Conservation (phyloP, 2,113 vertebrate species). For the Felis chaus region DNA sequence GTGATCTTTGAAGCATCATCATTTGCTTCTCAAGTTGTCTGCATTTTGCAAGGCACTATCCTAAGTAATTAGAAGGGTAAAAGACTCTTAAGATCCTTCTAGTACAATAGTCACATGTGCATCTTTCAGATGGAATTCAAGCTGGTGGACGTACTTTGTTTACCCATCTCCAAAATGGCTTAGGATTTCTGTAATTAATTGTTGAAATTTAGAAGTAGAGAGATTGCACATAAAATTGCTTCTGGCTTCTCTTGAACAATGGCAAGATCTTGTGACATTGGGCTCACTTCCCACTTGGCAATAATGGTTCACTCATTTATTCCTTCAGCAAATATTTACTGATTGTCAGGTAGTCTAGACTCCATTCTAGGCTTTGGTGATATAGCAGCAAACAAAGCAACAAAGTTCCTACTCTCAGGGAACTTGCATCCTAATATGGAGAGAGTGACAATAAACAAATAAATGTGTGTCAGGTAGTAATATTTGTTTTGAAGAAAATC, state of each 20-base stretch:
- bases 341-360: background rate
- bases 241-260: slow-evolving; percentile 40
- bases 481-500: background rate
- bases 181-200: background rate
- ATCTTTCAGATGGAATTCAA: background rate
- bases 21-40: background rate
- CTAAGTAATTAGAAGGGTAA: slow-evolving; percentile 23
- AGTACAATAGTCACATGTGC: background rate
- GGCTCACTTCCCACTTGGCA: background rate
- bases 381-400: background rate
- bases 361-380: background rate
- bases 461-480: background rate
- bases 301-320: slow-evolving; percentile 10
- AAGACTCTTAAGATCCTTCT: background rate
- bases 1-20: background rate
- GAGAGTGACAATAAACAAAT: background rate
- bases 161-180: background rate
- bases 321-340: background rate
- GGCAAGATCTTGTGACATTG: background rate
- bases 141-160: background rate
- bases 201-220: slow-evolving; percentile 18
- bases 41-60: background rate
- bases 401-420: background rate
- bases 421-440: background rate
- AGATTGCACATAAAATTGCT: slow-evolving; percentile 15